These are phyloP conservation scores for Saxidomus purpurata DNA, from an alignment of 1,140 invertebrate genomes.

Conservation along the genomic window DNA sequence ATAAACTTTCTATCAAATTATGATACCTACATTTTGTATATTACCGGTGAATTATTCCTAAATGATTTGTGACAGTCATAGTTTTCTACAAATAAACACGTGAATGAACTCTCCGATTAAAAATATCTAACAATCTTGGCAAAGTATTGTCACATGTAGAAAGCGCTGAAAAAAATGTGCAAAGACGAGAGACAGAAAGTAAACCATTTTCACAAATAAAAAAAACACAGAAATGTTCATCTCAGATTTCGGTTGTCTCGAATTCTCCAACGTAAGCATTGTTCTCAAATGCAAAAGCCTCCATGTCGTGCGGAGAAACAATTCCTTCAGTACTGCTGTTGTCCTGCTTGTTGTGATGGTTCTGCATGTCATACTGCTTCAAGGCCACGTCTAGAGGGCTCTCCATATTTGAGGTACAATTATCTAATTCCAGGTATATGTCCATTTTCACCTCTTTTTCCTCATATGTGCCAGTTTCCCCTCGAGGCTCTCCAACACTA, in stretches of 20 bases:
- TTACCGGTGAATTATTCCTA: no score
- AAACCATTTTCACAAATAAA: no score
- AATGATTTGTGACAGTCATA: no score
- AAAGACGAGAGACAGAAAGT: no score
- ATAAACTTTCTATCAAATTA: no score
- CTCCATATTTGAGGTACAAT: background rate
- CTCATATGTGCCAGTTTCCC: background rate
- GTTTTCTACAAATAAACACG: no score
- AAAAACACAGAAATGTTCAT: no score
- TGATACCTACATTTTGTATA: no score
- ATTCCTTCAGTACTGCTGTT: background rate
- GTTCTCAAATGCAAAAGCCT: slow-evolving; percentile 14
- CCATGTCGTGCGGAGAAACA: slow-evolving; percentile 6
- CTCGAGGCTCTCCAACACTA: background rate
- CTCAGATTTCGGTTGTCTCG: slow-evolving; percentile 52
- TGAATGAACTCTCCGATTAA: no score
- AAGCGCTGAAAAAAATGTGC: no score
- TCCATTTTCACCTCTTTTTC: slow-evolving; percentile 49
- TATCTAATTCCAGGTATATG: slow-evolving; percentile 39
- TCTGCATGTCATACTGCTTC: slow-evolving; percentile 25
- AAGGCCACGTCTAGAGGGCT: slow-evolving; percentile 39
- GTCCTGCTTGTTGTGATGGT: slow-evolving; percentile 4
- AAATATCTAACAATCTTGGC: no score
- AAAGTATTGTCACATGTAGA: no score
- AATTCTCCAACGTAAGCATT: slow-evolving; percentile 16